Base-by-base conservation (phyloP, 2,888 invertebrate species). In the Troilus luridus region DNA sequence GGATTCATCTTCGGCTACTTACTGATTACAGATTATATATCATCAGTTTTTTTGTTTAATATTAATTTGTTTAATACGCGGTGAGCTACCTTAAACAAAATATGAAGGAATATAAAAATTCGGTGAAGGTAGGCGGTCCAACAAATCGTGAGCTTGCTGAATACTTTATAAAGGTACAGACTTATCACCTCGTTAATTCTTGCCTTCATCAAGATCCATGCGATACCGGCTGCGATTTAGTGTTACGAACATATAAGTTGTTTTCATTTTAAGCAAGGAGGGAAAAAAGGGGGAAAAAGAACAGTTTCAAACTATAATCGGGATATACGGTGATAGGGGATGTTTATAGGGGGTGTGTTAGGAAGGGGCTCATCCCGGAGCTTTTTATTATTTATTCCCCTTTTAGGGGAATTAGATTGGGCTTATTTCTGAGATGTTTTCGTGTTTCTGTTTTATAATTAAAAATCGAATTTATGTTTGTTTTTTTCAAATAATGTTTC, bases 241-340 rank as follows among this genome's bases (percentile, higher is more conserved):
- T 67, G 67, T 67, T 24, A 12, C 14, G 11, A 12, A 67, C 17
- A 56, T 58, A 56, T 85, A 85, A 19, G 56, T 21, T 56, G 85
- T 85, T 85, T 56, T 58, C 41, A 58, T 85, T 6, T 58, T 58
- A 54, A n/a, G 56, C 56, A 11, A n/a, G n/a, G 6, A 14, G 9
- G 19, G 17, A 62, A 62, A 62, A 64, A 64, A 64, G 21, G 10
- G n/a, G 54, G 56, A 85, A 56, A 21, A 56, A 56, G 9, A n/a
- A 5, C 54, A n/a, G 56, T 56, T 85, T 58, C 85, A 58, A 85
- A 85, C 56, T 56, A n/a, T 85, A 85, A 85, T 85, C n/a, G 41
- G 56, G n/a, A 85, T 56, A 85, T 85, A 85, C n/a, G 54, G 85
- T 85, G 85, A 85, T 58, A 85, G 85, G 56, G 85, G n/a, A 85